Evolutionary conservation across 1,140 invertebrate species (phyloP).

Genomic region (Ceratosolen solmsi): DNA sequence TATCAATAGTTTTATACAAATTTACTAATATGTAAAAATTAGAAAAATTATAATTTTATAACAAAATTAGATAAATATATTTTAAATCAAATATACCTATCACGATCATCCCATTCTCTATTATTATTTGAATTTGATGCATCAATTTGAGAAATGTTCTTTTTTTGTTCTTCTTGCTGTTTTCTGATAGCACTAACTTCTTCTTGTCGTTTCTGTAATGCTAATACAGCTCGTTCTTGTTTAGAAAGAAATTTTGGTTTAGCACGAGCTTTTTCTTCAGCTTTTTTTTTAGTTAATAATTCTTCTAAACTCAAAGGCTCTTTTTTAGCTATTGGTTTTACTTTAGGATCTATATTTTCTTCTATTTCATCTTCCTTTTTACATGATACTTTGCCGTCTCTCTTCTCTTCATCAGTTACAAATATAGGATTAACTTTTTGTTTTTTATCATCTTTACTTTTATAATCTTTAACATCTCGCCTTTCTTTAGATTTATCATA

Average conservation of each 20-base stretch:
- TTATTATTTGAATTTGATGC: slow-evolving; percentile 59
- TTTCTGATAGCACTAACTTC: slow-evolving; percentile 83
- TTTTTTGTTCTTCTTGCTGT: slow-evolving; percentile 81
- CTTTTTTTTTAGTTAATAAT: slow-evolving; percentile 95
- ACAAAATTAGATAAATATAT: slow-evolving; percentile 2
- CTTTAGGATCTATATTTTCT: slow-evolving; percentile 66
- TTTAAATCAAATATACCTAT: slow-evolving; percentile 58
- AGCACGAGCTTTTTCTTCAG: slow-evolving; percentile 92
- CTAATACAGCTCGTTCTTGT: slow-evolving; percentile 92
- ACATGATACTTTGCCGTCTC: slow-evolving; percentile 64
- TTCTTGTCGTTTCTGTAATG: slow-evolving; percentile 89
- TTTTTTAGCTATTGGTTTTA: slow-evolving; percentile 76
- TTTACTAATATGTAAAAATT: not conserved
- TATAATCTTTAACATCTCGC: slow-evolving; percentile 67
- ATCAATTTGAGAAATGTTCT: slow-evolving; percentile 67
- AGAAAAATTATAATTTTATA: not conserved
- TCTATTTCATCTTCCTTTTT: slow-evolving; percentile 67
- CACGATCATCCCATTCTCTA: slow-evolving; percentile 67
- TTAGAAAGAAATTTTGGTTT: slow-evolving; percentile 98
- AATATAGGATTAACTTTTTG: slow-evolving; percentile 64
- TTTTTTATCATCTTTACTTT: slow-evolving; percentile 69
- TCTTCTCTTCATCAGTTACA: slow-evolving; percentile 69
- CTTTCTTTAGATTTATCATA: slow-evolving; percentile 63
- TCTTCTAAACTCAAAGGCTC: slow-evolving; percentile 98
- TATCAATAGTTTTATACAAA: no score